Conservation (phyloP, 2,113 vertebrate species). For the Vidua chalybeata region DNA sequence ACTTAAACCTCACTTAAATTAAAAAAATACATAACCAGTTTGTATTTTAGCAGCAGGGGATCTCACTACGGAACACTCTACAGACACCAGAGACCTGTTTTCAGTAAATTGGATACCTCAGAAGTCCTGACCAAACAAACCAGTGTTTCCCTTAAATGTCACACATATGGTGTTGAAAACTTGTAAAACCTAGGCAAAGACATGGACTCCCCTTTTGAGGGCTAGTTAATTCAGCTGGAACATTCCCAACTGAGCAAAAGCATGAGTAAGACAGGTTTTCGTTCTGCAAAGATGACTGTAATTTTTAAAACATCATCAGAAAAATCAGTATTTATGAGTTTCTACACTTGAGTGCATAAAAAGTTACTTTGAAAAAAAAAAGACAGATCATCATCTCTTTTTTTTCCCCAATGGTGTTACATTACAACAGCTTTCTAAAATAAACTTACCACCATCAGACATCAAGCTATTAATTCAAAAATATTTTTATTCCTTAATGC, state of each 20-base stretch:
- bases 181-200: neutral
- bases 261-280: neutral
- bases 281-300: neutral
- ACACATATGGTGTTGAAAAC: fast-evolving
- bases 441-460: neutral
- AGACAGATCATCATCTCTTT: neutral
- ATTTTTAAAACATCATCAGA: neutral
- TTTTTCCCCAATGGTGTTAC: neutral
- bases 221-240: neutral
- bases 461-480: neutral
- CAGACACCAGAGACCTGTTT: neutral
- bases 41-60: neutral
- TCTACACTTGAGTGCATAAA: neutral
- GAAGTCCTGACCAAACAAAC: neutral
- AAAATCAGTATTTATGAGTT: neutral
- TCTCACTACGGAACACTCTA: neutral
- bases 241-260: neutral
- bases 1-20: neutral
- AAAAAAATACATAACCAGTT: neutral
- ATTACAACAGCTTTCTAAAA: neutral
- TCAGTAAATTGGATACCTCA: neutral
- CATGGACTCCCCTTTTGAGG: neutral
- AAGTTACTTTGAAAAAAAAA: neutral
- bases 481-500: neutral
- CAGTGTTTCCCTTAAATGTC: neutral